Evolutionary conservation across 1,140 invertebrate species (phyloP), one percentile per base, ranked within the genome.

Genomic region (Ips nitidus): DNA sequence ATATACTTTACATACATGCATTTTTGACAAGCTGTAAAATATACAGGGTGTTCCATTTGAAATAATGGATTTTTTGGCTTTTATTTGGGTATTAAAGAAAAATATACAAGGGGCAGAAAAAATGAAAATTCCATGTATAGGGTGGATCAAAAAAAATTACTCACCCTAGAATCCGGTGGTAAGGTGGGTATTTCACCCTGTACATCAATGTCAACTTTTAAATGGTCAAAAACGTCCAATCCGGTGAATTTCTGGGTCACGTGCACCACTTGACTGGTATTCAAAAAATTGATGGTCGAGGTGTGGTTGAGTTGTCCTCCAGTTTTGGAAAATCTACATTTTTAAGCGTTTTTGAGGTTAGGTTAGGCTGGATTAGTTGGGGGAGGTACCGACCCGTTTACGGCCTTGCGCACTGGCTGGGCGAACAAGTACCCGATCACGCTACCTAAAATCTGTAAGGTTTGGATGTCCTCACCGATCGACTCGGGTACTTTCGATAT

Each of bases 391-490:
- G 52, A 75, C 66, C 96, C 96, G 81, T 98, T 98, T 42, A 86
- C 83, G 0, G 90, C 89, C 5, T 85, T 81, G 2, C 85, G 86
- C 37, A 87, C 82, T 1, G 91, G 88, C 75, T 91, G 91, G 3
- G 96, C 94, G 80, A 98, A 98, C 0, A 98, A 81, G 93, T 95
- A 98, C 5, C 93, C 94, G 57, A 97, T 89, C 1, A 93, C 86
- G 36, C 86, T 86, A 2, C 93, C 93, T 2, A 98, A 79, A 3
- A 91, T 86, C 67, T 89, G 88, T 0, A 97, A 82, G 36, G 92
- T 84, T 78, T 95, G 93, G 71, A 97, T 83, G 75, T 91, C 89
- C 22, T 85, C 86, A 0, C 94, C 95, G 41, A 96, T 83, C 22
- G 84, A 81, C 8, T 85, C 80, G 1, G 89, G 89, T 2, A 95